These are phyloP conservation scores for Pyrgilauda ruficollis DNA, from an alignment of 2,113 vertebrate genomes.

Conservation along the genomic window DNA sequence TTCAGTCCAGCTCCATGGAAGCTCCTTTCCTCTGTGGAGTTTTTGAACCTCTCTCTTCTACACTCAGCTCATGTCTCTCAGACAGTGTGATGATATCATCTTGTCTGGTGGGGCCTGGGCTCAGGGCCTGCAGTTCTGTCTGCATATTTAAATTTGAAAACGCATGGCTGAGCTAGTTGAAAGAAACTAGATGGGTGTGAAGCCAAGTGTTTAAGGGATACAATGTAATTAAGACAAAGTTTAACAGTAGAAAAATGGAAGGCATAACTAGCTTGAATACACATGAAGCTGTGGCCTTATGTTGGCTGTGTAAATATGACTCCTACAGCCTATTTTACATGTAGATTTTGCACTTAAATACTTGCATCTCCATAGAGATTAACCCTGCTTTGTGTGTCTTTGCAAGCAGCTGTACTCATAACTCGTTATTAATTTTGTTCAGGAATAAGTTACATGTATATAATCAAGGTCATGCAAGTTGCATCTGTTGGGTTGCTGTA, in stretches of 20 bases:
- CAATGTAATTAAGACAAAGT: constrained; percentile 41
- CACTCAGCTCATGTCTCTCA: not conserved
- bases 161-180: constrained; percentile 31
- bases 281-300: not conserved
- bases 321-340: not conserved
- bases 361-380: not conserved
- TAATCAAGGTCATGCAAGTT: not conserved
- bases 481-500: not conserved
- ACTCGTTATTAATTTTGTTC: not conserved
- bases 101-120: constrained; percentile 8
- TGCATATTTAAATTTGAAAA: not conserved
- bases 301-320: not conserved
- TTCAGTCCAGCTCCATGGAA: not conserved
- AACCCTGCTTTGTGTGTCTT: not conserved
- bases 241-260: constrained; percentile 37
- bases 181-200: constrained; percentile 24
- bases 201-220: constrained; percentile 47
- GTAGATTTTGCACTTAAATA: not conserved
- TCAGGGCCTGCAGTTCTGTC: not conserved
- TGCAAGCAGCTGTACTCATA: not conserved
- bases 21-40: not conserved
- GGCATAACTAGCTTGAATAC: not conserved
- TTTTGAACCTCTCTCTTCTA: not conserved
- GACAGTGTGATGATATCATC: not conserved
- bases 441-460: not conserved